Evolutionary conservation across 92 coral and sea anemone species (phyloP).

Genomic region (Bergia puertoricense): DNA sequence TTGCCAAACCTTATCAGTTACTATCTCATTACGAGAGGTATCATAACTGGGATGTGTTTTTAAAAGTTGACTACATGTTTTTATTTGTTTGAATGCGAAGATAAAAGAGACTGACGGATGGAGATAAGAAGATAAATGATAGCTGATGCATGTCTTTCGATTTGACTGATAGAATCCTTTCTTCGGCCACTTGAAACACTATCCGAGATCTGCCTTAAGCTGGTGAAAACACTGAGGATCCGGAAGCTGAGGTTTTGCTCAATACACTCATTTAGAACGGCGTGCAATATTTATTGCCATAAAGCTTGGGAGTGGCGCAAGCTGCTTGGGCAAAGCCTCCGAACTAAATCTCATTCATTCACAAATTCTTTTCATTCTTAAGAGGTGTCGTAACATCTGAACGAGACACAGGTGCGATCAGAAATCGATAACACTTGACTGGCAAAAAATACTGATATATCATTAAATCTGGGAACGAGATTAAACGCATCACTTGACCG

Average conservation of each 20-base stretch:
- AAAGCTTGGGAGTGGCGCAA: background rate
- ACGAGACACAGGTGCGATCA: constrained; percentile 3
- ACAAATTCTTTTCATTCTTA: background rate
- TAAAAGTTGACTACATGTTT: background rate
- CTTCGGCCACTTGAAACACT: background rate
- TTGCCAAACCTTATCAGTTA: background rate
- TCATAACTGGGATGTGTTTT: background rate
- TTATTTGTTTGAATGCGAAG: background rate
- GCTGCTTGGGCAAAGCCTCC: background rate
- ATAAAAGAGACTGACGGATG: background rate
- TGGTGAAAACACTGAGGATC: background rate
- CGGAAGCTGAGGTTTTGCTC: constrained; percentile 35
- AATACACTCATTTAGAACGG: background rate
- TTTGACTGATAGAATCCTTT: background rate
- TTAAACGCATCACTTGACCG: background rate
- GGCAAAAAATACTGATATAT: background rate
- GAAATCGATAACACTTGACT: background rate
- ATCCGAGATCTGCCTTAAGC: background rate
- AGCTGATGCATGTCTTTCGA: background rate
- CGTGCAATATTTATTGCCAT: background rate
- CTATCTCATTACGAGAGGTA: background rate
- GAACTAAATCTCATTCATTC: background rate
- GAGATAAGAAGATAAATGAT: constrained; percentile 1
- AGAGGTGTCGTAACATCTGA: constrained; percentile 7
- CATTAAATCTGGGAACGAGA: background rate